Evolutionary conservation across 37 sponge, comb jelly and placozoan genomes (phyloP), one percentile per base, ranked within the genome.

Genomic region (Cliona cf. orientalis): DNA sequence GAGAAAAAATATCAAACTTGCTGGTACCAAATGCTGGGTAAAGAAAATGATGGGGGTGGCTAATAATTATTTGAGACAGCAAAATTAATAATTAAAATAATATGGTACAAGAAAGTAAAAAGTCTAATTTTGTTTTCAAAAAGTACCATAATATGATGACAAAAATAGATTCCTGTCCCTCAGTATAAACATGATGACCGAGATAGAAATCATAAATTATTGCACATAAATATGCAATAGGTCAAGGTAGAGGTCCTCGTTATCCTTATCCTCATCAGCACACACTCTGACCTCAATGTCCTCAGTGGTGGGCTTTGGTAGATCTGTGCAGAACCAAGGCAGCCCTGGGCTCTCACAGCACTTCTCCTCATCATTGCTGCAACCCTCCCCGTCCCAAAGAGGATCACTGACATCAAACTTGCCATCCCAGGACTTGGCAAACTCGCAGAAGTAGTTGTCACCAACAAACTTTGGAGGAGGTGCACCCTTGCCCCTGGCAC

Each of bases 221-320:
- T 80, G 55, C 1, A 87, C 76, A 49, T 73, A 80, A 26, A 87
- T 65, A 62, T 87, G 69, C 46, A 79, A 17, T 23, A 32, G 23
- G 3, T 80, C 76, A 63, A 80, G 35, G 7, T 37, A 29, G 41
- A 87, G 43, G 55, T 75, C 87, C 75, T 87, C 87, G 67, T 87
- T 57, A 31, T 35, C 29, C 19, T 12, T 25, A 0, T 14, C 43
- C 32, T 80, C 59, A 75, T 73, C 75, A 66, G 46, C 58, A 66
- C 87, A 87, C 68, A 80, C 60, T 66, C 87, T 74, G n/a, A 80
- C 61, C 69, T 87, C 87, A 53, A 87, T 65, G 69, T 87, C 46
- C 29, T 80, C 81, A 68, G 22, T 74, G 33, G 69, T 79, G 11
- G 38, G 36, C 9, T 36, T 49, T 41, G 69, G 56, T 29, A 80